Conservation (phyloP, 2,797 vertebrate species). For the Melanotaenia maccullochi region DNA sequence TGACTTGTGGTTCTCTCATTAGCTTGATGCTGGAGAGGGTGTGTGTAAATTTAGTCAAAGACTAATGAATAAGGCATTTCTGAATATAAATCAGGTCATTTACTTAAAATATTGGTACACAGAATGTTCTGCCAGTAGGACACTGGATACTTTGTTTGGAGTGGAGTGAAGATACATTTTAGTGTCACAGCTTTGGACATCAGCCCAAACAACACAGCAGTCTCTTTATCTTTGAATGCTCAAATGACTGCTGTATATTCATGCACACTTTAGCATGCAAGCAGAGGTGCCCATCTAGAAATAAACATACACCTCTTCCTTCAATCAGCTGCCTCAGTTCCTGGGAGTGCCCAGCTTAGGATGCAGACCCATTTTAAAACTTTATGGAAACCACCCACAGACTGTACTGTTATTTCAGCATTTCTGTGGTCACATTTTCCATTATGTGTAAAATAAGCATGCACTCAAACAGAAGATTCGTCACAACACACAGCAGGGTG, state of each 20-base stretch:
- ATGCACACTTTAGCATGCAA: conserved; percentile 35
- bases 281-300: conserved; percentile 26
- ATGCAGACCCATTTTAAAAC: conserved; percentile 62
- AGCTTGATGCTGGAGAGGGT: conserved; percentile 3
- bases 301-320: conserved; percentile 50
- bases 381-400: conserved; percentile 78
- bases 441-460: conserved; percentile 70
- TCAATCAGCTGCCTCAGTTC: conserved; percentile 67
- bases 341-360: conserved; percentile 69
- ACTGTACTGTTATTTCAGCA: conserved; percentile 75
- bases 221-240: conserved; percentile 50
- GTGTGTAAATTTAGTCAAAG: conserved; percentile 32
- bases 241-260: conserved; percentile 54
- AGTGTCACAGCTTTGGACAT: conserved; percentile 56
- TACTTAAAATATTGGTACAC: conserved; percentile 62
- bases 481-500: conserved; percentile 35
- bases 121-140: conserved; percentile 43
- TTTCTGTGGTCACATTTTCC: conserved; percentile 70
- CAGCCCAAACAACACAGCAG: conserved; percentile 68
- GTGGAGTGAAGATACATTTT: conserved; percentile 62
- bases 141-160: conserved; percentile 68
- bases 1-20: neutral
- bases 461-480: conserved; percentile 43
- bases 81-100: conserved; percentile 73
- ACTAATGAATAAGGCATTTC: conserved; percentile 52